Conservation (phyloP, 1,140 invertebrate genomes). For the Neodiprion virginianus region DNA sequence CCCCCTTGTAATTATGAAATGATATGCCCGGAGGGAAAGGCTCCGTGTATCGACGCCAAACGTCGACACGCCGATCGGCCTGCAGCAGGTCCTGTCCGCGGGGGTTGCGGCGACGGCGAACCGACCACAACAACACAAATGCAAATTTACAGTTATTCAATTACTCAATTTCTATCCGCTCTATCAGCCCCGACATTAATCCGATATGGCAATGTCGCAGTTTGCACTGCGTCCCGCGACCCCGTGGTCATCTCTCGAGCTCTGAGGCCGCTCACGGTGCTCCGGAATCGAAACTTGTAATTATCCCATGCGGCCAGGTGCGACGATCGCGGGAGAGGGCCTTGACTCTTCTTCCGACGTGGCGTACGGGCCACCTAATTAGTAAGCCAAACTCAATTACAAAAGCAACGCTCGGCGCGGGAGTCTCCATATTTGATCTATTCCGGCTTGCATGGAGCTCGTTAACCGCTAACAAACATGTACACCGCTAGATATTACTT, state of each 20-base stretch:
- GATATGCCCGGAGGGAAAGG: constrained; percentile 46
- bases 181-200: constrained; percentile 52
- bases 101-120: constrained; percentile 47
- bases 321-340: background rate
- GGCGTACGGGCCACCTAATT: background rate
- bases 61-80: constrained; percentile 20
- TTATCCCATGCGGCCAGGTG: background rate
- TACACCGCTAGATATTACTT: background rate
- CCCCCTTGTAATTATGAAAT: constrained; percentile 53
- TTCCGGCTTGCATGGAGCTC: background rate
- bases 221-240: background rate
- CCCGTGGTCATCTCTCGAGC: background rate
- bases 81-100: constrained; percentile 44
- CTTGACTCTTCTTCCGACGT: background rate
- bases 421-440: constrained; percentile 7
- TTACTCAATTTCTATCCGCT: constrained; percentile 54
- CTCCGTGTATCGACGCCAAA: constrained; percentile 32
- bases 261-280: background rate
- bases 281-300: background rate
- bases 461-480: constrained; percentile 1
- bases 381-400: constrained; percentile 7
- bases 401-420: background rate
- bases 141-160: constrained; percentile 62
- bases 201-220: background rate
- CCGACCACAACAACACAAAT: constrained; percentile 55